Conservation (phyloP, 2,888 invertebrate genomes). For the Teleogryllus oceanicus region DNA sequence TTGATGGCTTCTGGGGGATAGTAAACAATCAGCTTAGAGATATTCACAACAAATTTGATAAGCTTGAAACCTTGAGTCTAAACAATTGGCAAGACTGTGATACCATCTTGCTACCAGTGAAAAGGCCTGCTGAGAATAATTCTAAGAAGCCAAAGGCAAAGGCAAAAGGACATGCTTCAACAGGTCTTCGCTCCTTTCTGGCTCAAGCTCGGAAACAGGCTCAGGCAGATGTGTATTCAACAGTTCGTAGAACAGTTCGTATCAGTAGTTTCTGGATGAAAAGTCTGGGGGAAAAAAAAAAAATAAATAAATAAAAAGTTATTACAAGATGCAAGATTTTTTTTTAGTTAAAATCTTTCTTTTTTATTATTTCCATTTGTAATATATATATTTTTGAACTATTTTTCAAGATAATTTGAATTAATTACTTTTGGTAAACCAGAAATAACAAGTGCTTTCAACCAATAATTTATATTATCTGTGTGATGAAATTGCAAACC, state of each 20-base stretch:
- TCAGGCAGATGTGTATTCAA: too few species aligned
- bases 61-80: background rate
- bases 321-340: background rate
- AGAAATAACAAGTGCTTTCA: slow-evolving; percentile 62
- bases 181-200: background rate
- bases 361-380: background rate
- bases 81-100: background rate
- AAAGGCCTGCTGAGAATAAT: background rate
- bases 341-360: background rate
- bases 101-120: background rate
- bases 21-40: background rate
- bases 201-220: background rate
- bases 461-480: slow-evolving; percentile 74
- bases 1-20: background rate
- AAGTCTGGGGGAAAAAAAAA: slow-evolving; percentile 56
- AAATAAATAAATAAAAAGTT: too few species aligned
- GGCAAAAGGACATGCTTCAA: background rate
- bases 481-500: slow-evolving; percentile 76
- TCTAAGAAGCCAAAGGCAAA: background rate
- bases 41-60: background rate
- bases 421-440: slow-evolving; percentile 64
- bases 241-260: too few species aligned
- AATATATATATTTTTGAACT: background rate
- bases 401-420: background rate
- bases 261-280: slow-evolving; percentile 78